Evolutionary conservation across 2,113 vertebrate species (phyloP).

Genomic region (Oostethus manadensis): DNA sequence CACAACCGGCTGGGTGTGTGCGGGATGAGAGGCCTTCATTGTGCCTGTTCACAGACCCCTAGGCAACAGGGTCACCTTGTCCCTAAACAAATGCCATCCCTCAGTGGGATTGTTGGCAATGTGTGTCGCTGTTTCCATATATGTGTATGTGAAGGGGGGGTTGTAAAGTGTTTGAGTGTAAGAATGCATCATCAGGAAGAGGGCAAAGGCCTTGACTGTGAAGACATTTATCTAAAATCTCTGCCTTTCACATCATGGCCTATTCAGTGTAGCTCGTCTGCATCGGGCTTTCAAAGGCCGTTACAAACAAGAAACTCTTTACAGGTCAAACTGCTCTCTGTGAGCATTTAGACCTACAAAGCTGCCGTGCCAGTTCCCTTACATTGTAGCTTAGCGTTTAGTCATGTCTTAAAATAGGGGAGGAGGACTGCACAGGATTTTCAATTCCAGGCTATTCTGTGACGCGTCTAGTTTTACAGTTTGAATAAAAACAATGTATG

Average conservation of each 20-base stretch:
- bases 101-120: constrained; percentile 66
- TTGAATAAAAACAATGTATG: constrained; percentile 34
- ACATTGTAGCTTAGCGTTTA: constrained; percentile 6
- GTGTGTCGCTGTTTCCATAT: constrained; percentile 32
- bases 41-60: constrained; percentile 73
- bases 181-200: constrained; percentile 64
- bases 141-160: constrained; percentile 31
- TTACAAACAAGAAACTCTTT: constrained; percentile 36
- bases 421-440: constrained; percentile 7
- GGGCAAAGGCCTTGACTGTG: constrained; percentile 66
- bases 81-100: constrained; percentile 70
- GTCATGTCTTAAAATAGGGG: constrained; percentile 9
- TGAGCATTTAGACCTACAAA: constrained; percentile 49
- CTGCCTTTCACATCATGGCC: constrained; percentile 66
- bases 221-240: constrained; percentile 73
- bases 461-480: constrained; percentile 12
- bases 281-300: constrained; percentile 55
- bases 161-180: constrained; percentile 49
- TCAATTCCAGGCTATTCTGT: constrained; percentile 5
- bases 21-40: constrained; percentile 72
- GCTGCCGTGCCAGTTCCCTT: constrained; percentile 30
- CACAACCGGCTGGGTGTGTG: constrained; percentile 66
- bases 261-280: constrained; percentile 58
- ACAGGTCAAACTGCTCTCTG: constrained; percentile 52
- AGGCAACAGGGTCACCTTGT: constrained; percentile 77